Evolutionary conservation across 1,140 invertebrate genomes (phyloP).

Genomic region (Hermetia illucens): DNA sequence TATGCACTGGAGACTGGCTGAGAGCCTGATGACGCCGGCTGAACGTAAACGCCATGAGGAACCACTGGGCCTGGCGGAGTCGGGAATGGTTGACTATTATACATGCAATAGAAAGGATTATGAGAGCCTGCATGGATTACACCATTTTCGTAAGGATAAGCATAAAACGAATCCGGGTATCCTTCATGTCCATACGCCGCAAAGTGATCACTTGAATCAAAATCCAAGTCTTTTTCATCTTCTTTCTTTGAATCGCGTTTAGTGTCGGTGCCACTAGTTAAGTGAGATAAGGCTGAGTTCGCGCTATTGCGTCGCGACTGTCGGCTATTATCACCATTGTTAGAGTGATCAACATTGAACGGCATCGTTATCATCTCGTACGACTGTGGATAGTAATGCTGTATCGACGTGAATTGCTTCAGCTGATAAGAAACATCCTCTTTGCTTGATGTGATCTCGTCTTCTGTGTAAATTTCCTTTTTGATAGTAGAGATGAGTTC

Average conservation of each 20-base stretch:
- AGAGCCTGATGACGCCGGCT: background rate
- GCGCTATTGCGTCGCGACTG: no score
- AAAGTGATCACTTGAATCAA: background rate
- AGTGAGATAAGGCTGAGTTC: no score
- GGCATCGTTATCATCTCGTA: slow-evolving; percentile 9
- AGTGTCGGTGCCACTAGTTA: background rate
- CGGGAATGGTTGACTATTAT: background rate
- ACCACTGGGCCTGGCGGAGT: background rate
- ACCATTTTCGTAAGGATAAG: background rate
- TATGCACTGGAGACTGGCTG: background rate
- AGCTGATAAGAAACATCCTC: slow-evolving; percentile 5
- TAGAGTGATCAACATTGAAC: slow-evolving; percentile 6
- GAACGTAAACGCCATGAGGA: background rate
- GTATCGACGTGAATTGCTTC: slow-evolving; percentile 14
- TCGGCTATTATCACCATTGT: background rate
- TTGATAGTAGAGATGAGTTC: background rate
- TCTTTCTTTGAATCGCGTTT: background rate
- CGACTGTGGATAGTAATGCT: slow-evolving; percentile 10
- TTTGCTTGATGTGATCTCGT: background rate
- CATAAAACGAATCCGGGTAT: background rate
- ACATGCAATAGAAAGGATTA: background rate
- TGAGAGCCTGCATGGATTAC: background rate
- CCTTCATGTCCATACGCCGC: background rate
- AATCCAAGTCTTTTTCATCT: background rate
- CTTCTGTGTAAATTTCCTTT: background rate